Percentiles rank a stretch among this genome's conserved stretches.
phyloP scores from a whole-genome alignment of 92 coral and sea anemone genomes.

The Diadumene lineata region DNA sequence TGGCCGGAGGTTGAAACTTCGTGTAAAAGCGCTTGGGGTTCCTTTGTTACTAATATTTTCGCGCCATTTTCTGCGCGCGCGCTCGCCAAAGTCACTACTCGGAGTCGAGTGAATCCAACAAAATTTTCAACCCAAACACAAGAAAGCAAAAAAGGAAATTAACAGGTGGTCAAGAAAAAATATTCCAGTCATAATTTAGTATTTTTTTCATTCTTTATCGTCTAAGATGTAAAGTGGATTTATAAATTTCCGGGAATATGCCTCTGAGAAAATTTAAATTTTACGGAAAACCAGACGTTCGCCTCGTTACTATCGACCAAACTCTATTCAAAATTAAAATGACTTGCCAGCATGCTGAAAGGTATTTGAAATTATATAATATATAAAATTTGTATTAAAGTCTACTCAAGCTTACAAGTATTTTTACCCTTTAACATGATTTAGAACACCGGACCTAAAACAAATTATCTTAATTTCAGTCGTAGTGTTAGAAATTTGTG shows the following conservation, averaged over 20 bases:
- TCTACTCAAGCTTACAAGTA: too few species aligned
- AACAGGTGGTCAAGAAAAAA: not conserved
- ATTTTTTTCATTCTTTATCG: not conserved
- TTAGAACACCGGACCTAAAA: too few species aligned
- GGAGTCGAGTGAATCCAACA: not conserved
- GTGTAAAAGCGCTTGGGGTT: not conserved
- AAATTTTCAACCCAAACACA: too few species aligned
- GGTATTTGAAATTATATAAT: not conserved
- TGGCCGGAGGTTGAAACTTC: too few species aligned
- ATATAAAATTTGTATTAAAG: not conserved
- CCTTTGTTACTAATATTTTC: not conserved
- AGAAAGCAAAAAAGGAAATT: not conserved
- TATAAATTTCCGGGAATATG: slow-evolving; percentile 37
- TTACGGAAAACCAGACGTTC: slow-evolving; percentile 69
- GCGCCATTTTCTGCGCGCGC: slow-evolving; percentile 2
- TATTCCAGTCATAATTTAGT: not conserved
- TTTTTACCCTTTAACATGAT: too few species aligned
- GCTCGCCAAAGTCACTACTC: too few species aligned
- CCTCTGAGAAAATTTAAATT: slow-evolving; percentile 67
- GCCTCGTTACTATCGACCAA: slow-evolving; percentile 65
- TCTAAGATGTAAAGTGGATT: not conserved
- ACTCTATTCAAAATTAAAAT: slow-evolving; percentile 82
- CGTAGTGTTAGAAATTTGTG: slow-evolving; percentile 44
- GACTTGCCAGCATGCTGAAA: slow-evolving; percentile 56
- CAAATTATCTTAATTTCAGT: slow-evolving; percentile 6